Evolutionary conservation across 2,113 vertebrate genomes (phyloP).

Genomic region (Pitta sordida): DNA sequence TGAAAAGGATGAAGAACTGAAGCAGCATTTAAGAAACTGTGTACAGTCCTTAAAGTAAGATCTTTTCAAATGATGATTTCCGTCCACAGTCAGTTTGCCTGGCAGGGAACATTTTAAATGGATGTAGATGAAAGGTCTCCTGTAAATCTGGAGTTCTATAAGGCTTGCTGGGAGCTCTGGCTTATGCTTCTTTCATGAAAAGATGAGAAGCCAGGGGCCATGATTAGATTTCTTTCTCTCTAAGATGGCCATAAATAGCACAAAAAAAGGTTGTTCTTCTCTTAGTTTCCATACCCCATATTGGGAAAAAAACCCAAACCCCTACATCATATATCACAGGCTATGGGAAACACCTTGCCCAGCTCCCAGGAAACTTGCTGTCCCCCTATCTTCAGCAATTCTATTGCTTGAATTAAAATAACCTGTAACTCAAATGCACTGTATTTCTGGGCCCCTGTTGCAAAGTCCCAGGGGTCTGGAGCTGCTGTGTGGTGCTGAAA

Average conservation of each 20-base stretch:
- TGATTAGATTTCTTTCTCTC: slow-evolving; percentile 50
- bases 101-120: slow-evolving; percentile 66
- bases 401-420: background rate
- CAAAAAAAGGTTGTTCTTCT: slow-evolving; percentile 23
- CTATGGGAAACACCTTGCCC: background rate
- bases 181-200: slow-evolving; percentile 62
- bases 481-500: background rate
- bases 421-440: background rate
- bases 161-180: slow-evolving; percentile 47
- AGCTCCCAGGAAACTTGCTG: background rate
- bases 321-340: slow-evolving; percentile 24
- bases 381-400: background rate
- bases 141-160: slow-evolving; percentile 60
- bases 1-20: slow-evolving; percentile 90
- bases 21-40: slow-evolving; percentile 83
- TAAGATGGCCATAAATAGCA: slow-evolving; percentile 64
- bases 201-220: slow-evolving; percentile 58
- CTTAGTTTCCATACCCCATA: slow-evolving; percentile 2
- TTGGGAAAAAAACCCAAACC: background rate
- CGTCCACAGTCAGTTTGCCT: slow-evolving; percentile 5
- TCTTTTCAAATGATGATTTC: slow-evolving; percentile 62
- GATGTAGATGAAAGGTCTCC: slow-evolving; percentile 64
- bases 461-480: background rate
- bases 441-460: background rate
- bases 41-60: slow-evolving; percentile 89